Conservation (phyloP, 2,888 invertebrate genomes). For the Meloe dianella region DNA sequence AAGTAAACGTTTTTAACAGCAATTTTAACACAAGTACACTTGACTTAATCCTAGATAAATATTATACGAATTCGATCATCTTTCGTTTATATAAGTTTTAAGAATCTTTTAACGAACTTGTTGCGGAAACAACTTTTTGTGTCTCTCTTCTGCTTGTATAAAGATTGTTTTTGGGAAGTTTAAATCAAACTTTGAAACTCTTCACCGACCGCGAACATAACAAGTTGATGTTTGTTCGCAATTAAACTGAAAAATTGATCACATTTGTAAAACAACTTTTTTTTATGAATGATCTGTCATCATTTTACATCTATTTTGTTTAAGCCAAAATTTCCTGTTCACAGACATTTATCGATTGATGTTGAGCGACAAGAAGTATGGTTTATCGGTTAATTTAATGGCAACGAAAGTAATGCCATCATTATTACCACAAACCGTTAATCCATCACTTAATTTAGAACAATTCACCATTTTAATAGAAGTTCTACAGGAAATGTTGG, state of each 20-base stretch:
- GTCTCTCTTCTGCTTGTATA: too few species aligned
- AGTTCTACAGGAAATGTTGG: slow-evolving; percentile 91
- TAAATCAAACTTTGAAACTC: not conserved
- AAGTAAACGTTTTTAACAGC: slow-evolving; percentile 63
- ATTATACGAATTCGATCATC: not conserved
- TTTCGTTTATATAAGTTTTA: not conserved
- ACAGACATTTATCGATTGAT: slow-evolving; percentile 91
- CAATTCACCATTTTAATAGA: slow-evolving; percentile 81
- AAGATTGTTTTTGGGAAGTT: too few species aligned
- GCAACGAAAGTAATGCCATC: slow-evolving; percentile 93
- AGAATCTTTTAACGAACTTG: not conserved
- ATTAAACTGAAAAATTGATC: not conserved
- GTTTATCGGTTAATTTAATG: slow-evolving; percentile 87
- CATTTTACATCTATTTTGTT: too few species aligned
- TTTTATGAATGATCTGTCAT: too few species aligned
- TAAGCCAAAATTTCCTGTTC: slow-evolving; percentile 32
- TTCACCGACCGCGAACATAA: not conserved
- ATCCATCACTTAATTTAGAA: slow-evolving; percentile 82
- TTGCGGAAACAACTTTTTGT: not conserved
- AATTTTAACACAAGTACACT: not conserved
- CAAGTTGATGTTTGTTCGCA: not conserved
- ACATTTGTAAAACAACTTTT: not conserved
- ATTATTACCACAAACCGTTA: slow-evolving; percentile 89
- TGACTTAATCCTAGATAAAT: not conserved
- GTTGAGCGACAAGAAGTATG: slow-evolving; percentile 89